Percentiles rank a stretch among this genome's conserved stretches.
Conservation (phyloP, 2,888 invertebrate genomes). For the Oligia fasciuncula region DNA sequence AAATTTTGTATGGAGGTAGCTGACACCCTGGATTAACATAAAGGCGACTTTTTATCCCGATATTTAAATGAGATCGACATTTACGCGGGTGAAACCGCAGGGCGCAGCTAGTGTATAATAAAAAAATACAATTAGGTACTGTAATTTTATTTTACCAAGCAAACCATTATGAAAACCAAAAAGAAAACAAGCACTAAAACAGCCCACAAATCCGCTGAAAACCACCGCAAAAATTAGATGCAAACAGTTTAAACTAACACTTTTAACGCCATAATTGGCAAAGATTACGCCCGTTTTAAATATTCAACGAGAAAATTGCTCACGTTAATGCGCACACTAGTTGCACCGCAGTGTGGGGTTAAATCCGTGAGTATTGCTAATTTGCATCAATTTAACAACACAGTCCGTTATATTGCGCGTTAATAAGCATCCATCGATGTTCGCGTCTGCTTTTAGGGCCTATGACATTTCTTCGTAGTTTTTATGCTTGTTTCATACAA, state of each 20-base stretch:
- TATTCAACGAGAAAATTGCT: slow-evolving; percentile 63
- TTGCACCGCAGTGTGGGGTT: slow-evolving; percentile 63
- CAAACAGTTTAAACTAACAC: slow-evolving; percentile 55
- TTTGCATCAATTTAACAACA: slow-evolving; percentile 63
- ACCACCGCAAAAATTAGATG: slow-evolving; percentile 47
- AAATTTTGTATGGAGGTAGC: too few relatives aligned
- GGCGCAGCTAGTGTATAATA: not conserved
- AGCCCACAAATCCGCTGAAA: slow-evolving; percentile 31
- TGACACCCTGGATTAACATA: too few relatives aligned
- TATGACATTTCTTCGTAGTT: not conserved
- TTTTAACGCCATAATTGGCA: slow-evolving; percentile 58
- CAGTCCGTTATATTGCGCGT: slow-evolving; percentile 37
- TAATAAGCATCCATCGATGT: slow-evolving; percentile 48
- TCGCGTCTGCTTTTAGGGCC: slow-evolving; percentile 2
- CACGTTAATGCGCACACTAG: slow-evolving; percentile 61
- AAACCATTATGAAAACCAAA: slow-evolving; percentile 13
- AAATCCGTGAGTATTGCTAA: slow-evolving; percentile 61
- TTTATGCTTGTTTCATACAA: not conserved
- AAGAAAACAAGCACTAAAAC: not conserved
- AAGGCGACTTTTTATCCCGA: too few relatives aligned
- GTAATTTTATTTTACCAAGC: not conserved
- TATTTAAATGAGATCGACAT: too few relatives aligned
- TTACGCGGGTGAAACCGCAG: too few relatives aligned
- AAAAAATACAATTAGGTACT: not conserved
- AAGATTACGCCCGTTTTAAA: slow-evolving; percentile 62